Conservation (phyloP, 2,888 invertebrate genomes). For the Lochmaea capreae region DNA sequence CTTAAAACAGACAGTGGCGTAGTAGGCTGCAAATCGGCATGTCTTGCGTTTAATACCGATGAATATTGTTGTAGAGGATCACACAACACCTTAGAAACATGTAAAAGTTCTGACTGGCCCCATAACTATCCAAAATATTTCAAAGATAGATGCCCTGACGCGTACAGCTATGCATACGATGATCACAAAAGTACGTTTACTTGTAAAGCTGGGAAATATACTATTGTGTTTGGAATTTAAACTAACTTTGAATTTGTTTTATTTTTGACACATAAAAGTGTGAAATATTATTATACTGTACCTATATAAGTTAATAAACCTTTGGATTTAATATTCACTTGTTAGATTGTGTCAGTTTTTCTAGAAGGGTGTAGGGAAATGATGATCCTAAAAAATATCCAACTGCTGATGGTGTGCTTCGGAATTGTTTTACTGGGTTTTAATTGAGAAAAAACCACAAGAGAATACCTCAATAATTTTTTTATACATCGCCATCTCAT, state of each 20-base stretch:
- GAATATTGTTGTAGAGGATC: constrained; percentile 66
- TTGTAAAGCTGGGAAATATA: constrained; percentile 60
- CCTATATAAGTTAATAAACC: too few species aligned
- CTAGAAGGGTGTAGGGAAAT: too few species aligned
- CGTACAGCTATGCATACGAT: constrained; percentile 70
- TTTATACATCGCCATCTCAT: too few species aligned
- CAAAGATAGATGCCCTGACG: constrained; percentile 67
- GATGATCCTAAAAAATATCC: too few species aligned
- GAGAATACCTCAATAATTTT: too few species aligned
- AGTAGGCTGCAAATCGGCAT: constrained; percentile 67
- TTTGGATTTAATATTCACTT: too few species aligned
- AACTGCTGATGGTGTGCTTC: too few species aligned
- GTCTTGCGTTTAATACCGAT: constrained; percentile 65
- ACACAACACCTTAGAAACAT: constrained; percentile 63
- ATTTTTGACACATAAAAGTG: neutral
- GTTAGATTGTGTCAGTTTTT: too few species aligned
- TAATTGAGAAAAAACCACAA: too few species aligned
- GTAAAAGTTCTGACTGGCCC: constrained; percentile 59
- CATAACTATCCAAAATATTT: constrained; percentile 63
- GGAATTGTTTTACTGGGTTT: too few species aligned
- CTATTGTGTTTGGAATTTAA: constrained; percentile 55
- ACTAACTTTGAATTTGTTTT: neutral
- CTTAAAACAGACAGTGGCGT: constrained; percentile 51
- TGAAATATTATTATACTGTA: too few species aligned
- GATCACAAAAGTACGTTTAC: constrained; percentile 67